These are phyloP conservation scores for Petrocephalus sullivani DNA, from an alignment of 2,797 vertebrate species.

Conservation along the genomic window DNA sequence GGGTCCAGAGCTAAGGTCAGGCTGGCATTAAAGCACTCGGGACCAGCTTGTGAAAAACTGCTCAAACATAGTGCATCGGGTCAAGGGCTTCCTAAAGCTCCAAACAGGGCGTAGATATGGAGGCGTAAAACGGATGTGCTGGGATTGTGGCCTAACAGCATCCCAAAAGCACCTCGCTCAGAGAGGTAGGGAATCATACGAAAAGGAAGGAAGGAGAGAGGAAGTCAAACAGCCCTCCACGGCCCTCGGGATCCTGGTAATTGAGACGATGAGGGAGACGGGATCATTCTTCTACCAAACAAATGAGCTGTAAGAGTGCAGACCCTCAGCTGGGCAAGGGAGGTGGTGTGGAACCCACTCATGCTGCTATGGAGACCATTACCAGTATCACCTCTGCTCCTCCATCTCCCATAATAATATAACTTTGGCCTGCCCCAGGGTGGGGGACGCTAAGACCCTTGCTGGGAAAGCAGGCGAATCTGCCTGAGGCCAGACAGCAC, in stretches of 20 bases:
- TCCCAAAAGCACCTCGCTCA: conserved; percentile 7
- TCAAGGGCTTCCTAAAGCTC: background rate
- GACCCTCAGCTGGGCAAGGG: conserved; percentile 30
- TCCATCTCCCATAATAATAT: conserved; percentile 17
- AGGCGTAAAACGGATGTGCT: background rate
- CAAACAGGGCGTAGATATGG: background rate
- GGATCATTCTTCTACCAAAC: conserved; percentile 15
- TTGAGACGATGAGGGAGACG: background rate
- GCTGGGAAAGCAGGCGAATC: conserved; percentile 2
- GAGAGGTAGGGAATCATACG: background rate
- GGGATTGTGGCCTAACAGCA: conserved; percentile 1
- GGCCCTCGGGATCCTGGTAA: conserved; percentile 8
- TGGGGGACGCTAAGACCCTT: background rate
- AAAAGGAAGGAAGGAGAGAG: background rate
- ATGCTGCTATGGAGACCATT: conserved; percentile 28
- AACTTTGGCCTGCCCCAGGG: background rate
- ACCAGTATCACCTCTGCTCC: conserved; percentile 8
- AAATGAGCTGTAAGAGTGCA: conserved; percentile 13
- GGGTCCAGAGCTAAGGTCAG: background rate
- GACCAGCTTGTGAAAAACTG: background rate
- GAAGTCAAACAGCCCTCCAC: conserved; percentile 8
- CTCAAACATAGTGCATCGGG: background rate
- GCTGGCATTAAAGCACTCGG: conserved; percentile 12
- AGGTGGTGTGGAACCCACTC: conserved; percentile 36
- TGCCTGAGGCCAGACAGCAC: conserved; percentile 14